Evolutionary conservation across 1,140 invertebrate genomes (phyloP).

Genomic region (Steinernema feltiae): DNA sequence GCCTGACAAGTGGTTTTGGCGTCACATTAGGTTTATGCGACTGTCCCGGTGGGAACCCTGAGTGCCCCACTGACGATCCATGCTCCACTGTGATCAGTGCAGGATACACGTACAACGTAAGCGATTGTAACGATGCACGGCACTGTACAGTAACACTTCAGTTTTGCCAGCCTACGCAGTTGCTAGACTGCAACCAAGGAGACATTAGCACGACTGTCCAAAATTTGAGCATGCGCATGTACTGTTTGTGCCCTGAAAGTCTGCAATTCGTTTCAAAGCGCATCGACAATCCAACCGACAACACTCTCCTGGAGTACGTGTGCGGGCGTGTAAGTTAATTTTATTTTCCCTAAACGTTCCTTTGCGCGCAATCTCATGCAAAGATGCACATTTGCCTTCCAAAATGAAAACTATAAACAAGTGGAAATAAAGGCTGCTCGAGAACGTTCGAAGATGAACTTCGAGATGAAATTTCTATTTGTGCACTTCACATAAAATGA

Average conservation of each 20-base stretch:
- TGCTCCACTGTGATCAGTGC: background rate
- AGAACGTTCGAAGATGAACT: no score
- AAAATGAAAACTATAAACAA: no score
- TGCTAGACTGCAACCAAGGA: conserved; percentile 14
- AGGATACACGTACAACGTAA: conserved; percentile 24
- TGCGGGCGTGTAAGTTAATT: conserved; percentile 22
- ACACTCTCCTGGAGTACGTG: conserved; percentile 13
- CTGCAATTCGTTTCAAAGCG: background rate
- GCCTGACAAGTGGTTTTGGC: conserved; percentile 16
- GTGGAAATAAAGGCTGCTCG: no score
- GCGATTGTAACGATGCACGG: background rate
- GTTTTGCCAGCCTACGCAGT: conserved; percentile 25
- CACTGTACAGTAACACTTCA: conserved; percentile 10
- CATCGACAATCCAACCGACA: background rate
- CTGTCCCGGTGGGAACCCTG: conserved; percentile 19
- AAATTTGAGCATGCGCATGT: conserved; percentile 19
- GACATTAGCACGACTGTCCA: conserved; percentile 22
- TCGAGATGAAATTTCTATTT: no score
- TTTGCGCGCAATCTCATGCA: no score
- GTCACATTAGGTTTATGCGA: conserved; percentile 25
- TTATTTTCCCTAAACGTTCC: no score
- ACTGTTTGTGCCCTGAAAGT: conserved; percentile 29
- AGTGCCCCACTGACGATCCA: conserved; percentile 12
- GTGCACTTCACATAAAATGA: no score
- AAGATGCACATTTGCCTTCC: no score